A percentile compares a stretch with the other conserved stretches of the same genome.
phyloP scores from a whole-genome alignment of 2,797 vertebrate species.

The Acanthurus leucopareius region DNA sequence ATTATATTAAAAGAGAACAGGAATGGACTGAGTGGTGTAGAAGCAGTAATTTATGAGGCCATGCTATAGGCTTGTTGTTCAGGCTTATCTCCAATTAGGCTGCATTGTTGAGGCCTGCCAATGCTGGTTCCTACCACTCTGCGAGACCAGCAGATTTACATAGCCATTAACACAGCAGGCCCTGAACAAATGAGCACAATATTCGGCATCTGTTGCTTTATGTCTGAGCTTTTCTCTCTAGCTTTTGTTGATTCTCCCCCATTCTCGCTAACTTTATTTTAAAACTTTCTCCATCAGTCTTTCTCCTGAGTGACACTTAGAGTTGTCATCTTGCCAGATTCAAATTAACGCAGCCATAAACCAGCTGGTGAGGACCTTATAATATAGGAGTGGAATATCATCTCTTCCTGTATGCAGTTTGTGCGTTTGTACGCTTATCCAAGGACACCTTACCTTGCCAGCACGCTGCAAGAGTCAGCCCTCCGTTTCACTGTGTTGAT shows the following conservation, averaged over 20 bases:
- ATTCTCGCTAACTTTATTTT: conserved; percentile 36
- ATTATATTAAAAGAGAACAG: conserved; percentile 18
- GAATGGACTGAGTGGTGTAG: conserved; percentile 37
- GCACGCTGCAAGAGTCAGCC: conserved; percentile 57
- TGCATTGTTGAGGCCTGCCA: conserved; percentile 81
- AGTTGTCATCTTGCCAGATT: conserved; percentile 70
- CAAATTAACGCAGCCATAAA: conserved; percentile 64
- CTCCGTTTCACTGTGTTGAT: conserved; percentile 74
- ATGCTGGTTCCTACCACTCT: conserved; percentile 73
- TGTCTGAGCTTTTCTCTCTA: conserved; percentile 48
- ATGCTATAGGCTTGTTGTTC: conserved; percentile 83
- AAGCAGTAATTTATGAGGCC: conserved; percentile 80
- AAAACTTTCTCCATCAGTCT: conserved; percentile 19
- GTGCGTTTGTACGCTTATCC: conserved; percentile 50
- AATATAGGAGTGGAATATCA: conserved; percentile 45
- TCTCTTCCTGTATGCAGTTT: conserved; percentile 56
- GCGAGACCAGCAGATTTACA: conserved; percentile 79
- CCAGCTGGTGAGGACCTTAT: conserved; percentile 64
- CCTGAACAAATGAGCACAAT: conserved; percentile 79
- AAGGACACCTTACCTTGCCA: conserved; percentile 77
- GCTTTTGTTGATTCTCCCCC: conserved; percentile 58
- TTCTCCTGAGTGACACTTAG: conserved; percentile 45
- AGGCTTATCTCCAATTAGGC: conserved; percentile 87
- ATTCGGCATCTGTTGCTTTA: conserved; percentile 76
- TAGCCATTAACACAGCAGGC: conserved; percentile 81